Evolutionary conservation across 1,140 invertebrate species (phyloP).

Genomic region (Drosophila saltans): DNA sequence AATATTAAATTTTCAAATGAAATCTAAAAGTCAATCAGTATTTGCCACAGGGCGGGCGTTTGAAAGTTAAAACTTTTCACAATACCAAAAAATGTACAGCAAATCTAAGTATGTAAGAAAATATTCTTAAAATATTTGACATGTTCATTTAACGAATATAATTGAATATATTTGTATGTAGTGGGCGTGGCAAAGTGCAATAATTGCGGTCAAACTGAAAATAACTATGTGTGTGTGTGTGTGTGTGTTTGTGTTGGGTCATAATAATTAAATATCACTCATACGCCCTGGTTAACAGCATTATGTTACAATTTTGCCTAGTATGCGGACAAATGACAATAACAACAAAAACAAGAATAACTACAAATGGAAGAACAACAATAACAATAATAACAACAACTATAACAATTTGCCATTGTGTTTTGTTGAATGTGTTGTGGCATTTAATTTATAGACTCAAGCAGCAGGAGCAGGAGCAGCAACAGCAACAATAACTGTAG

Average conservation of each 20-base stretch:
- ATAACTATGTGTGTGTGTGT: constrained; percentile 1
- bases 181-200: constrained; percentile 9
- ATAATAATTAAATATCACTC: constrained; percentile 75
- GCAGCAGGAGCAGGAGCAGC: neutral
- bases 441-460: constrained; percentile 73
- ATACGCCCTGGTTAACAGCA: constrained; percentile 62
- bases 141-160: too few relatives aligned
- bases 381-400: constrained; percentile 35
- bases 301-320: constrained; percentile 4
- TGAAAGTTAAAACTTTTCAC: too few relatives aligned
- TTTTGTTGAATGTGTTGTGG: constrained; percentile 47
- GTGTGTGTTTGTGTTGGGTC: constrained; percentile 27
- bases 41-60: too few relatives aligned
- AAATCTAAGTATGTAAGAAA: too few relatives aligned
- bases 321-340: constrained; percentile 58
- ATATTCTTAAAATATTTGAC: too few relatives aligned
- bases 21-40: too few relatives aligned
- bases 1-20: too few relatives aligned
- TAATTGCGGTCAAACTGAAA: neutral
- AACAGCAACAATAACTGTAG: neutral
- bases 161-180: neutral
- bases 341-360: constrained; percentile 27
- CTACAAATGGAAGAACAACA: constrained; percentile 8
- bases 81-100: too few relatives aligned
- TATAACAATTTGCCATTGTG: constrained; percentile 66